Conservation (phyloP, 2,113 vertebrate genomes). For the Pelecanoides urinatrix region DNA sequence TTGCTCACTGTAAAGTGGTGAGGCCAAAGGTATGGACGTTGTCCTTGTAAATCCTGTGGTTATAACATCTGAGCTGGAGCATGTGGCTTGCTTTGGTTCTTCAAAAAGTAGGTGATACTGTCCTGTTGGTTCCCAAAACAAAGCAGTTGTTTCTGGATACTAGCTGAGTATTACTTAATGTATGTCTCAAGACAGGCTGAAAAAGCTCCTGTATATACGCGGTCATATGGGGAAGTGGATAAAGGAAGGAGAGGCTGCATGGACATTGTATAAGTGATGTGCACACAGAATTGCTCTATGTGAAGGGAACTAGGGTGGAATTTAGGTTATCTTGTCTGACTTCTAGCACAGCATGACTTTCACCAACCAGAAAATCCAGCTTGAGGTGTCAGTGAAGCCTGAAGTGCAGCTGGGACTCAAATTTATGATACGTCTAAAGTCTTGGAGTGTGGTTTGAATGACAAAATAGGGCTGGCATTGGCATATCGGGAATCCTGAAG, state of each 20-base stretch:
- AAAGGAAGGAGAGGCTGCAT: background rate
- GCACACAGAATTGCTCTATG: background rate
- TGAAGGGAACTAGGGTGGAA: background rate
- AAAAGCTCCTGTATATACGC: background rate
- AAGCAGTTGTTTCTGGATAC: background rate
- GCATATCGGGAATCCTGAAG: background rate
- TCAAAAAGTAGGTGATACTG: background rate
- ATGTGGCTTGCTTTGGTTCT: background rate
- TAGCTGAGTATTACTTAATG: background rate
- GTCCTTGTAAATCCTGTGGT: background rate
- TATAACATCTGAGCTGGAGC: background rate
- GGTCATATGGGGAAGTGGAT: background rate
- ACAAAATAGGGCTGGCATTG: background rate
- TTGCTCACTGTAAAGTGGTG: background rate
- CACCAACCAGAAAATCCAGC: background rate
- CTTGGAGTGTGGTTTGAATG: background rate
- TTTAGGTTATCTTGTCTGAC: background rate
- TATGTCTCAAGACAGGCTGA: background rate
- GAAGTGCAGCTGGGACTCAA: background rate
- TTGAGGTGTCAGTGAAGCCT: background rate
- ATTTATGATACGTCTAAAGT: background rate
- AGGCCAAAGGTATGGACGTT: background rate
- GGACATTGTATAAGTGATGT: accelerated
- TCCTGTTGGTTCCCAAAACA: background rate
- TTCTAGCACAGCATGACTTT: background rate